Conservation (phyloP, 1,140 invertebrate species). For the Atta colombica region DNA sequence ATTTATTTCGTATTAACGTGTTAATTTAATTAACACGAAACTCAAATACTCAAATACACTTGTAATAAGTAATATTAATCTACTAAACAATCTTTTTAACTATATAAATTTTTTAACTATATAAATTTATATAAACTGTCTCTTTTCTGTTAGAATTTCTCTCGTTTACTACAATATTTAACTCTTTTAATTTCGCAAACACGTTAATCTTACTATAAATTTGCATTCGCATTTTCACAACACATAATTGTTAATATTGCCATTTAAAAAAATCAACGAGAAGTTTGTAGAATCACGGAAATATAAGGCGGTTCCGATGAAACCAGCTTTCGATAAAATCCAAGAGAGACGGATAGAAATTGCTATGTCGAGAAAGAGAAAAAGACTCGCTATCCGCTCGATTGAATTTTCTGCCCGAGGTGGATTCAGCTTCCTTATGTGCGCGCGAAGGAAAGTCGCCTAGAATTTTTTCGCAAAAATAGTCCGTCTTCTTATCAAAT, state of each 20-base stretch:
- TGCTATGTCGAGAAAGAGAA: constrained; percentile 36
- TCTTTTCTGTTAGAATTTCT: not conserved
- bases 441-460: constrained; percentile 40
- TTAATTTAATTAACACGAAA: not conserved
- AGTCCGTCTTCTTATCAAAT: constrained; percentile 3
- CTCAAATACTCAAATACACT: not conserved
- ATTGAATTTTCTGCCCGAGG: constrained; percentile 41
- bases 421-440: constrained; percentile 22
- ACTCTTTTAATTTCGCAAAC: not conserved
- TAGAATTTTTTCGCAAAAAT: constrained; percentile 33
- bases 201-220: constrained; percentile 10
- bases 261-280: constrained; percentile 7
- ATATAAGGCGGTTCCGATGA: constrained; percentile 24
- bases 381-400: constrained; percentile 24
- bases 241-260: not conserved
- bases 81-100: not conserved
- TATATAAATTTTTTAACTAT: not conserved
- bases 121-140: not conserved
- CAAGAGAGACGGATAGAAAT: constrained; percentile 1
- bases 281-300: not conserved
- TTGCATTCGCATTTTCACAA: not conserved
- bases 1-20: not conserved
- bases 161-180: not conserved
- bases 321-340: constrained; percentile 26
- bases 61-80: not conserved